Conservation (phyloP, 2,113 vertebrate genomes). For the Seriola quinqueradiata region DNA sequence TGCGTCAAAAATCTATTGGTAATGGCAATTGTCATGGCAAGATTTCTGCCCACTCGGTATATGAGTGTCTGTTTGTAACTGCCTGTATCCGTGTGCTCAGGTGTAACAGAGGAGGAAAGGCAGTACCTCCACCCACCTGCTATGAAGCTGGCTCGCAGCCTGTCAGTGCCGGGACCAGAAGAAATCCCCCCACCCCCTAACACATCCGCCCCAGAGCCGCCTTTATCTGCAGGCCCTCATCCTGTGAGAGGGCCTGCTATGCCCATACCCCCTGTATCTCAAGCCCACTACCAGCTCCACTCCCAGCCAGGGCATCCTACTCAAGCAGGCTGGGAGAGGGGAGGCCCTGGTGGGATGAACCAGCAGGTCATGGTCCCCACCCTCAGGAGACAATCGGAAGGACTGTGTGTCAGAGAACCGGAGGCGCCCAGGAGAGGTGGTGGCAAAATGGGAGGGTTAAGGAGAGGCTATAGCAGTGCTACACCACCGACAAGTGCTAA, state of each 20-base stretch:
- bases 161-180: constrained; percentile 92
- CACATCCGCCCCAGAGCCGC: constrained; percentile 91
- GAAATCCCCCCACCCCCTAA: constrained; percentile 94
- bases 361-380: constrained; percentile 77
- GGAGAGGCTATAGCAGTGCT: constrained; percentile 85
- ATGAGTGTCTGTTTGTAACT: constrained; percentile 19
- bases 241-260: constrained; percentile 78
- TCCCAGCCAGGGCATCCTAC: constrained; percentile 72
- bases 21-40: constrained; percentile 43
- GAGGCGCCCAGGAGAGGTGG: constrained; percentile 80
- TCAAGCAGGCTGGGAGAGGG: constrained; percentile 77
- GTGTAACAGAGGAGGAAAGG: constrained; percentile 91
- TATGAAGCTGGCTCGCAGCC: constrained; percentile 93
- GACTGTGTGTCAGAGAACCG: constrained; percentile 71
- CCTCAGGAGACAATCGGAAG: constrained; percentile 78
- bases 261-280: constrained; percentile 77
- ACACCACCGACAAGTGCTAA: constrained; percentile 83
- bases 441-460: constrained; percentile 82
- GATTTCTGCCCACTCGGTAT: constrained; percentile 4
- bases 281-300: constrained; percentile 79
- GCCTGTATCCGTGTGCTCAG: constrained; percentile 73
- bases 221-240: constrained; percentile 88
- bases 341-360: constrained; percentile 65
- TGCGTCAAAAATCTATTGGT: constrained; percentile 95
- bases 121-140: constrained; percentile 90